Percentiles rank a stretch among this genome's conserved stretches.
phyloP scores from a whole-genome alignment of 2,113 vertebrate genomes.

The Ameiurus melas region DNA sequence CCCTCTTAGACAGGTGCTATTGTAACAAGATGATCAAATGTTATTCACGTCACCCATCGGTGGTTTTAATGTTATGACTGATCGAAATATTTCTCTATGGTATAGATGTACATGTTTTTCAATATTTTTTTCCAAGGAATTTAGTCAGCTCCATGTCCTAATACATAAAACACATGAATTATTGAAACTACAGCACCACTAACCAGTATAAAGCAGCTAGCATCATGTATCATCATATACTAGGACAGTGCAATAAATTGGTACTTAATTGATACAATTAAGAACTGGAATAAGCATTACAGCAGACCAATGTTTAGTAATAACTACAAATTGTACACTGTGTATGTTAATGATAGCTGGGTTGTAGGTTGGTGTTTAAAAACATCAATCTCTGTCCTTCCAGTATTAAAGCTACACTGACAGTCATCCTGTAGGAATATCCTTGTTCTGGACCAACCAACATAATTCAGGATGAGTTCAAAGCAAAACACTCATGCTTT shows the following conservation, averaged over 20 bases:
- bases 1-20: too few species aligned
- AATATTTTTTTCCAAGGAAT: not conserved
- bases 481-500: not conserved
- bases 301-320: not conserved
- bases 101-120: not conserved
- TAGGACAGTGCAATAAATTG: not conserved
- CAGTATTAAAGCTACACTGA: not conserved
- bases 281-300: not conserved
- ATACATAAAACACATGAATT: not conserved
- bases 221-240: not conserved
- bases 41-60: too few species aligned
- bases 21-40: too few species aligned
- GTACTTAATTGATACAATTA: not conserved
- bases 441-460: not conserved
- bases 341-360: not conserved
- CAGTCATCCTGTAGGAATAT: not conserved
- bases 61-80: too few species aligned
- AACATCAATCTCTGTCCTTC: not conserved
- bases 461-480: not conserved
- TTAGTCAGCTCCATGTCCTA: not conserved
- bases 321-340: not conserved
- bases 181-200: not conserved
- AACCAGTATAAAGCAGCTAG: not conserved
- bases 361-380: not conserved
- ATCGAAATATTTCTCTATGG: not conserved